Evolutionary conservation across 2,113 vertebrate species (phyloP).

Genomic region (Psettodes erumei): DNA sequence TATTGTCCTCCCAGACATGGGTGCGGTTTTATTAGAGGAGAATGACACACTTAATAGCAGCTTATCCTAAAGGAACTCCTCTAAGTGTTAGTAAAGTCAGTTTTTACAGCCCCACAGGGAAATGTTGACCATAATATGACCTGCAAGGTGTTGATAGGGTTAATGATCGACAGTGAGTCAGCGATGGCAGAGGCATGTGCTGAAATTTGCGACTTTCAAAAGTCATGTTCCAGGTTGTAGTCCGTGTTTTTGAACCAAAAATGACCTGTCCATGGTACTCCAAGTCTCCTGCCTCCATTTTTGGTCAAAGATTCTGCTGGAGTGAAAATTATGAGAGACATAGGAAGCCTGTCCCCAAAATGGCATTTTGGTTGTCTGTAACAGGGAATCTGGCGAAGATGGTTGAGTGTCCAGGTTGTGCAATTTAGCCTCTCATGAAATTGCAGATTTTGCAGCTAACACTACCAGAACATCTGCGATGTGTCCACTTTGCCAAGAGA

Average conservation of each 20-base stretch:
- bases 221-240: not conserved
- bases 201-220: constrained; percentile 25
- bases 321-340: not conserved
- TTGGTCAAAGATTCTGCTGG: not conserved
- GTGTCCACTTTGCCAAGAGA: too few relatives aligned
- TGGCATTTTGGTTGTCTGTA: not conserved
- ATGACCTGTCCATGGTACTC: not conserved
- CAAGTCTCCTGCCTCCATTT: not conserved
- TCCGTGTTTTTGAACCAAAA: constrained; percentile 5
- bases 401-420: too few relatives aligned
- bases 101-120: constrained; percentile 35
- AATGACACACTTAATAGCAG: constrained; percentile 25
- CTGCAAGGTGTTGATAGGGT: constrained; percentile 8
- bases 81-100: constrained; percentile 9
- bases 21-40: constrained; percentile 49
- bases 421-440: too few relatives aligned
- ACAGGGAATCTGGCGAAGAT: not conserved
- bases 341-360: not conserved
- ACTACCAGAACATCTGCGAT: too few relatives aligned
- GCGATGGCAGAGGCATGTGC: not conserved
- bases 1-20: constrained; percentile 34
- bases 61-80: constrained; percentile 33
- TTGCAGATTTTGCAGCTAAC: too few relatives aligned
- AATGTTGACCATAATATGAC: constrained; percentile 7
- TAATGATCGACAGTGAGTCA: constrained; percentile 12